Percentiles rank a stretch among this genome's conserved stretches.
Conservation (phyloP, 2,113 vertebrate species). For the Plecotus auritus region DNA sequence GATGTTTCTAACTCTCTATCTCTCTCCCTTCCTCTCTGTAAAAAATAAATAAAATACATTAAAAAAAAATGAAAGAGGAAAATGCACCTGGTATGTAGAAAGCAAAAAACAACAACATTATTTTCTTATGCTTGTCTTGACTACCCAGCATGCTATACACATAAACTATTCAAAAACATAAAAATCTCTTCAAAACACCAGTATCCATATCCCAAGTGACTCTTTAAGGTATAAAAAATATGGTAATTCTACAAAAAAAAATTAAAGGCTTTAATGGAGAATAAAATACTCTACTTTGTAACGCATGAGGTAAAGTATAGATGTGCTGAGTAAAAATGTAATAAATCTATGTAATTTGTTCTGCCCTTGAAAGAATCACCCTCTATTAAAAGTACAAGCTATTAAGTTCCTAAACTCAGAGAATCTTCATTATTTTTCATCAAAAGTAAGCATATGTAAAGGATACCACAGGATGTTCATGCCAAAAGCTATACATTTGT, state of each 20-base stretch:
- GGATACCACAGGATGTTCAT: not conserved
- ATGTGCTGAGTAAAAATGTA: conserved; percentile 27
- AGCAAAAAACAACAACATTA: not conserved
- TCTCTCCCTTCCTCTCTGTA: no score
- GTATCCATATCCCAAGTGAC: not conserved
- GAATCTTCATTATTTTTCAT: conserved; percentile 3
- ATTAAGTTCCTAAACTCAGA: not conserved
- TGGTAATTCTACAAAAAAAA: not conserved
- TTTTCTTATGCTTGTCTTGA: not conserved
- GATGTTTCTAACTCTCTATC: no score
- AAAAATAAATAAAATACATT: no score
- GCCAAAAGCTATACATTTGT: not conserved
- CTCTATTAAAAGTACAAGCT: conserved; percentile 6
- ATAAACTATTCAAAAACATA: not conserved
- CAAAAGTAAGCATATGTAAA: conserved; percentile 3
- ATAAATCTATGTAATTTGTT: conserved; percentile 22
- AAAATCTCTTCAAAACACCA: conserved; percentile 8
- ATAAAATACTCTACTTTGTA: conserved; percentile 31
- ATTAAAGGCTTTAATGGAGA: conserved; percentile 26
- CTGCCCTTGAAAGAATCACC: conserved; percentile 24
- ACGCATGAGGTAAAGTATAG: not conserved
- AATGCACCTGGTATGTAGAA: not conserved
- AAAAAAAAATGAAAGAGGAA: conserved; percentile 52
- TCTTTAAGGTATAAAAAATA: not conserved
- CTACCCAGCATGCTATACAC: not conserved